Base-by-base conservation (phyloP, 2,797 vertebrate species). In the Cebuella pygmaea region DNA sequence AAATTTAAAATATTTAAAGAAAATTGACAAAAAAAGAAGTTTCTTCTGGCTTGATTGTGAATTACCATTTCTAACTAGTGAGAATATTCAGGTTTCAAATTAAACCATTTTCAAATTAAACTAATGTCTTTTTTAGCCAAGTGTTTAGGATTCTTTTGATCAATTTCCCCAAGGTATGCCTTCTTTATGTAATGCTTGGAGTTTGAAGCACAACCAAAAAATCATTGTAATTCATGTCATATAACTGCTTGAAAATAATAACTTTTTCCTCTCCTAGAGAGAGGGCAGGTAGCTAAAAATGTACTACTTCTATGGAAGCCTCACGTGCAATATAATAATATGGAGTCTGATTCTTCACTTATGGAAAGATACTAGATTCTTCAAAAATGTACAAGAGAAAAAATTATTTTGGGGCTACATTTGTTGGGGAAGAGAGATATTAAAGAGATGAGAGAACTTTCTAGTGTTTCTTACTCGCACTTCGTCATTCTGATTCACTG, bases 251-350 rank as follows among this genome's bases (percentile, higher is more conserved):
- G 93, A 44, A 36, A 67, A 84, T 86, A 14, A 93, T 67, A 96
- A 27, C 81, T 61, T 84, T 39, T 84, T 50, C 85, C 75, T 89
- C 39, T 96, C 36, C 57, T 78, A 52, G 57, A 87, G 59, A 93
- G 39, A 76, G 44, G 10, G 8, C 3, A 83, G 27, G 8, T 12
- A 95, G 44, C 89, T 74, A 55, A 94, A 84, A 95, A 84, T 80
- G n/a, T 52, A 46, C 44, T 61, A 36, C 55, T 94, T 79, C 81
- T 88, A 48, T 82, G 81, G 91, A 96, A 94, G 41, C 27, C 30
- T 97, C 72, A 90, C 88, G 64, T 90, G 84, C 90, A 93, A 92
- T 93, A 59, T 75, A 96, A 89, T 79, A 96, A 97, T 78, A 70
- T 46, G 50, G 55, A 93, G 36, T 74, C 72, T 74, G 74, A 90